phyloP scores from a whole-genome alignment of 2,888 invertebrate species.

The Xanthostigma xanthostigma region DNA sequence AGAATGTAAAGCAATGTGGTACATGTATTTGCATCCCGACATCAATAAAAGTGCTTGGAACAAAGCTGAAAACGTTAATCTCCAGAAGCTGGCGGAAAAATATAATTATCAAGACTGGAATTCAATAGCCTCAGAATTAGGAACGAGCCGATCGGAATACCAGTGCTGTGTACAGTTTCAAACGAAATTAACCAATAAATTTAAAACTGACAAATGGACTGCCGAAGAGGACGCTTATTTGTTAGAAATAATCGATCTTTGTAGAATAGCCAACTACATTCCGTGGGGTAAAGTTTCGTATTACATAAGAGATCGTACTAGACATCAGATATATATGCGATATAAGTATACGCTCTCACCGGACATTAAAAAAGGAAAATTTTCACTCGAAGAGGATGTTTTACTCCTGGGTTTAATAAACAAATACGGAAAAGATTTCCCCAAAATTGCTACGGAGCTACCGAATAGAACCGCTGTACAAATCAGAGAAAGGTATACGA shows the following conservation, averaged over 20 bases:
- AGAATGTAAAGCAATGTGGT: constrained; percentile 59
- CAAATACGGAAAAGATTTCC: constrained; percentile 44
- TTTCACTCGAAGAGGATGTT: constrained; percentile 50
- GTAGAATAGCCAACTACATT: constrained; percentile 47
- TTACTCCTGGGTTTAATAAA: constrained; percentile 43
- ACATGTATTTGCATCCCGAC: constrained; percentile 49
- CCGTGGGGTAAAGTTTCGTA: constrained; percentile 58
- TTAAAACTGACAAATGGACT: constrained; percentile 39
- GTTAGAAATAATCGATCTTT: constrained; percentile 41
- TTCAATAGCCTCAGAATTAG: constrained; percentile 38
- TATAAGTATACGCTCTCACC: constrained; percentile 32
- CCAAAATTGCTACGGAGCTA: constrained; percentile 36
- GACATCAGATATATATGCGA: constrained; percentile 47
- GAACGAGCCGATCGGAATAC: constrained; percentile 45
- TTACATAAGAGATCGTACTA: constrained; percentile 45
- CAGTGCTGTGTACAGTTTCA: constrained; percentile 54
- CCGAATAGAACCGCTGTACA: constrained; percentile 46
- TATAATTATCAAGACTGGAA: constrained; percentile 49
- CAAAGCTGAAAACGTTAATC: constrained; percentile 30
- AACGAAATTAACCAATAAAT: constrained; percentile 28
- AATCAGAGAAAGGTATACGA: constrained; percentile 41
- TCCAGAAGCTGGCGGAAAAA: constrained; percentile 26
- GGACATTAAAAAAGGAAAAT: constrained; percentile 40
- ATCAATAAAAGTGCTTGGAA: constrained; percentile 45
- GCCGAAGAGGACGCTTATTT: constrained; percentile 52